These are phyloP conservation scores for Sapajus apella DNA, from an alignment of 2,113 vertebrate species.

Conservation along the genomic window DNA sequence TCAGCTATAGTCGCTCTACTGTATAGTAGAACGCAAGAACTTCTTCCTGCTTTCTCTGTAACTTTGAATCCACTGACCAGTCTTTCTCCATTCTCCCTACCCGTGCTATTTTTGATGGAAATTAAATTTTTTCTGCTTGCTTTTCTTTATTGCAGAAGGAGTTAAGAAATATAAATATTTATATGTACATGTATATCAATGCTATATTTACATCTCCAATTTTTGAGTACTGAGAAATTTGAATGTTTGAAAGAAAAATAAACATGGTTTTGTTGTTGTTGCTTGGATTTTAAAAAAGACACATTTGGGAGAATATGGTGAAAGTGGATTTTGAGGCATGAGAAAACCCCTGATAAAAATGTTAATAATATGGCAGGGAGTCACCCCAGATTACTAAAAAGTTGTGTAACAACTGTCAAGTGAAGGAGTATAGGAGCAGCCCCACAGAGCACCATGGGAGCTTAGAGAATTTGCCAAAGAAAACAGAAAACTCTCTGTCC, in stretches of 20 bases:
- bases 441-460: not conserved
- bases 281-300: not conserved
- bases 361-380: not conserved
- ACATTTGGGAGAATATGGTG: not conserved
- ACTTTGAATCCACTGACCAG: not conserved
- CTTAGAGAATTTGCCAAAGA: not conserved
- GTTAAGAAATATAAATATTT: not conserved
- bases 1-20: not conserved
- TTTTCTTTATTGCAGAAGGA: not conserved
- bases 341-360: not conserved
- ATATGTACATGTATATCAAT: not conserved
- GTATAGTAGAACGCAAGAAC: not conserved
- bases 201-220: not conserved
- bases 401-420: not conserved
- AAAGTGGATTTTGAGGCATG: not conserved
- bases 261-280: not conserved
- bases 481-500: fast-evolving
- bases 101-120: not conserved
- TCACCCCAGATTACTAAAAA: not conserved
- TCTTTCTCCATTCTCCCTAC: not conserved
- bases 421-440: fast-evolving
- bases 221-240: not conserved
- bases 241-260: not conserved
- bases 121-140: not conserved
- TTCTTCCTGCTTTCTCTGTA: not conserved